These are phyloP conservation scores for Onchidella celtica DNA, from an alignment of 2,888 invertebrate species.

Conservation along the genomic window DNA sequence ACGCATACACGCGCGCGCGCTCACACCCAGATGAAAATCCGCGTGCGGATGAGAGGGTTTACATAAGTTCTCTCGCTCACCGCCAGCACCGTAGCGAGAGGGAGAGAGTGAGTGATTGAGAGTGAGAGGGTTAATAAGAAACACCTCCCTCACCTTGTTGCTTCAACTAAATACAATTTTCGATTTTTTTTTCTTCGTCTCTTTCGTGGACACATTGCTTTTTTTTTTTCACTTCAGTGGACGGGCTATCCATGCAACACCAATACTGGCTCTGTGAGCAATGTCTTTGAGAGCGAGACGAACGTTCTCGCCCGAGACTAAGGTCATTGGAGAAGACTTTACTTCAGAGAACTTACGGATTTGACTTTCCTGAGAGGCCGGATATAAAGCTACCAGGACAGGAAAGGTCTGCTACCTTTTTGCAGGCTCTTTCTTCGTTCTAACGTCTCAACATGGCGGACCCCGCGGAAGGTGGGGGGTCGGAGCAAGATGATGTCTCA, in stretches of 20 bases:
- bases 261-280: neutral
- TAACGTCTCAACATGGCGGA: constrained; percentile 73
- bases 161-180: constrained; percentile 28
- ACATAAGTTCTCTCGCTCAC: constrained; percentile 11
- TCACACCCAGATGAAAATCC: neutral
- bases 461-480: constrained; percentile 86
- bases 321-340: constrained; percentile 11
- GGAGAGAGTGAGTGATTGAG: constrained; percentile 12
- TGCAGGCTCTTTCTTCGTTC: constrained; percentile 2
- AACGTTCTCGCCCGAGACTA: neutral
- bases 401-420: constrained; percentile 30
- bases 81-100: constrained; percentile 6
- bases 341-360: neutral
- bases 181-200: constrained; percentile 33
- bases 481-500: constrained; percentile 99
- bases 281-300: constrained; percentile 11
- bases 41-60: neutral
- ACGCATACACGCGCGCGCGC: neutral
- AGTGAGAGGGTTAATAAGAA: too few species aligned
- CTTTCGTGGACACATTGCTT: constrained; percentile 4
- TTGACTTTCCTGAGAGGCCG: neutral
- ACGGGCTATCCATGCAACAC: neutral
- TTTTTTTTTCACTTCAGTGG: neutral
- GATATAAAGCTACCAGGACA: neutral
- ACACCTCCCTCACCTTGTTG: constrained; percentile 31